Evolutionary conservation across 2,797 vertebrate species (phyloP).

Genomic region (Acanthurus lineatus): DNA sequence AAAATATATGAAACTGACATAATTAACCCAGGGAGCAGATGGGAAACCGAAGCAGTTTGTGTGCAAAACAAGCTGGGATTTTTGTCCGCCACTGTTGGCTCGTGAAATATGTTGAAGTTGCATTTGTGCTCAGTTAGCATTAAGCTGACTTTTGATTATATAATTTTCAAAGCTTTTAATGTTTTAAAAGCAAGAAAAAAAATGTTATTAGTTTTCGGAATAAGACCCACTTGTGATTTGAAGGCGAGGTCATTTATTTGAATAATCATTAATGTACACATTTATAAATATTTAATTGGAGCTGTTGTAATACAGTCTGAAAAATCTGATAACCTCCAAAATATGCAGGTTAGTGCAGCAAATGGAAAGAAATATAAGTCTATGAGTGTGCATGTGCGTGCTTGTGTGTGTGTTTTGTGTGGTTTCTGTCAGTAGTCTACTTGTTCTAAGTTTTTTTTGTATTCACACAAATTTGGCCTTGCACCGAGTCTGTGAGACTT

Average conservation of each 20-base stretch:
- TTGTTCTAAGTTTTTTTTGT: slow-evolving; percentile 5
- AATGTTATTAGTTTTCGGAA: neutral
- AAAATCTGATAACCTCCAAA: slow-evolving; percentile 12
- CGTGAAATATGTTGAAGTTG: slow-evolving; percentile 23
- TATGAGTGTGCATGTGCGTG: neutral
- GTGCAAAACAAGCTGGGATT: slow-evolving; percentile 55
- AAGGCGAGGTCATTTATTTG: slow-evolving; percentile 7
- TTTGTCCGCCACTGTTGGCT: slow-evolving; percentile 18
- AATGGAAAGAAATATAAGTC: neutral
- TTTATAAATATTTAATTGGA: slow-evolving; percentile 18
- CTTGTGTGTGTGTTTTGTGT: neutral
- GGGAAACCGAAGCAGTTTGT: slow-evolving; percentile 50
- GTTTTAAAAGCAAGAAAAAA: slow-evolving; percentile 18
- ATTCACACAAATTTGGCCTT: slow-evolving; percentile 18
- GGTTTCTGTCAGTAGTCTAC: neutral
- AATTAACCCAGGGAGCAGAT: slow-evolving; percentile 61
- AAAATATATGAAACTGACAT: slow-evolving; percentile 64
- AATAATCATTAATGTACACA: slow-evolving; percentile 14
- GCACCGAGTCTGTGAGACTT: slow-evolving; percentile 37
- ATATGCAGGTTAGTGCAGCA: slow-evolving; percentile 4
- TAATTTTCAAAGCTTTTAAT: slow-evolving; percentile 5
- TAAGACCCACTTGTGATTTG: neutral
- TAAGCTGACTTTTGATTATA: neutral
- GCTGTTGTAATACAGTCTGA: neutral
- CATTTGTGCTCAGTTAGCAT: slow-evolving; percentile 16